phyloP scores from a whole-genome alignment of 1,140 invertebrate species.

The Leptinotarsa texana region DNA sequence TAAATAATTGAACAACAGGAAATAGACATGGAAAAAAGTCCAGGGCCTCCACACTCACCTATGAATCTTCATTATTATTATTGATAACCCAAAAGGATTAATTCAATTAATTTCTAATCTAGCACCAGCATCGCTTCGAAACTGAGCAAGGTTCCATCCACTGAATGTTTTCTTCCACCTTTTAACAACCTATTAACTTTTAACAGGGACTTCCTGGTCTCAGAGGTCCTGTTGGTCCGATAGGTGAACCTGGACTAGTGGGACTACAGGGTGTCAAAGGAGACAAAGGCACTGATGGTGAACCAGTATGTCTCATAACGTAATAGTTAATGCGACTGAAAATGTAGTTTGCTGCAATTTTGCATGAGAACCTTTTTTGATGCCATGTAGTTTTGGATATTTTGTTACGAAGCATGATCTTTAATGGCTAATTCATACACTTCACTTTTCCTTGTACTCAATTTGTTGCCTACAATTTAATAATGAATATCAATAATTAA shows the following conservation, averaged over 20 bases:
- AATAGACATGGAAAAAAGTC: no score
- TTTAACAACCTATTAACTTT: constrained; percentile 18
- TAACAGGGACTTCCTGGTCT: constrained; percentile 48
- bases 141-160: background rate
- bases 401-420: no score
- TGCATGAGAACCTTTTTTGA: background rate
- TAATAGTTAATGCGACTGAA: no score
- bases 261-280: constrained; percentile 43
- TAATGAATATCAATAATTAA: no score
- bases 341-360: no score
- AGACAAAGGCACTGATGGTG: constrained; percentile 25
- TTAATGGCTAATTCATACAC: no score
- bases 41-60: no score
- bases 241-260: constrained; percentile 51
- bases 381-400: no score
- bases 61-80: no score
- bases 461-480: no score
- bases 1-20: no score
- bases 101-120: background rate
- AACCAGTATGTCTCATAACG: constrained; percentile 19
- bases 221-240: constrained; percentile 42
- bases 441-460: no score
- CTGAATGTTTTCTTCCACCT: constrained; percentile 13
- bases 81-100: background rate
- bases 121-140: background rate